phyloP scores from a whole-genome alignment of 2,113 vertebrate genomes.

The Alligator sinensis region DNA sequence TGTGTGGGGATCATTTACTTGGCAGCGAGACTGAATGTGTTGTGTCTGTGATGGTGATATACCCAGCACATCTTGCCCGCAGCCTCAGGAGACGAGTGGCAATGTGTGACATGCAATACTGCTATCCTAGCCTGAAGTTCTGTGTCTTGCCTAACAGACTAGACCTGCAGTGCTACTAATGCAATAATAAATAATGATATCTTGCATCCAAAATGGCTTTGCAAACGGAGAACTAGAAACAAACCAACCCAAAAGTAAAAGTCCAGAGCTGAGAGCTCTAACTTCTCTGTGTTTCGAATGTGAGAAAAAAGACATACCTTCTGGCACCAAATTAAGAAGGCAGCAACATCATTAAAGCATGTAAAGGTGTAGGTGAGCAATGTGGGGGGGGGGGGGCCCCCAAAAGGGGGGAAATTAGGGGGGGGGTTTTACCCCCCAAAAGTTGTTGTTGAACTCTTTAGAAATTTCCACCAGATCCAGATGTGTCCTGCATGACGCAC shows the following conservation, averaged over 20 bases:
- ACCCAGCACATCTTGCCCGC: no score
- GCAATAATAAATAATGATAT: not conserved
- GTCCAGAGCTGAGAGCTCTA: not conserved
- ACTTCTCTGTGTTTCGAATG: not conserved
- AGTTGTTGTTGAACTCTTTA: no score
- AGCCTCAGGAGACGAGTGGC: not conserved
- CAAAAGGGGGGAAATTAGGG: not conserved
- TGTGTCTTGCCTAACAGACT: not conserved
- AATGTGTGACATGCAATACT: not conserved
- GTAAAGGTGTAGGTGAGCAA: not conserved
- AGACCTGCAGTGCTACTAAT: rapidly evolving
- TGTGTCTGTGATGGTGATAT: no score
- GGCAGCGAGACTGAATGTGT: no score
- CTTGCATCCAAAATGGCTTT: not conserved
- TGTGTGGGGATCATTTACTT: no score
- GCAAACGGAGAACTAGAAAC: not conserved
- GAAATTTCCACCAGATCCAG: no score
- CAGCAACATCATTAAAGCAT: not conserved
- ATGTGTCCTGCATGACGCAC: not conserved
- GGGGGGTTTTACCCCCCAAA: no score
- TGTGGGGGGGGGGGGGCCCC: not conserved
- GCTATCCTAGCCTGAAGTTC: not conserved
- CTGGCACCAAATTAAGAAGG: not conserved
- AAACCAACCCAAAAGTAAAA: not conserved
- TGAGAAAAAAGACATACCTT: not conserved